Percentiles rank a stretch among this genome's conserved stretches.
Conservation (phyloP, 2,113 vertebrate species). For the Alexandromys fortis region DNA sequence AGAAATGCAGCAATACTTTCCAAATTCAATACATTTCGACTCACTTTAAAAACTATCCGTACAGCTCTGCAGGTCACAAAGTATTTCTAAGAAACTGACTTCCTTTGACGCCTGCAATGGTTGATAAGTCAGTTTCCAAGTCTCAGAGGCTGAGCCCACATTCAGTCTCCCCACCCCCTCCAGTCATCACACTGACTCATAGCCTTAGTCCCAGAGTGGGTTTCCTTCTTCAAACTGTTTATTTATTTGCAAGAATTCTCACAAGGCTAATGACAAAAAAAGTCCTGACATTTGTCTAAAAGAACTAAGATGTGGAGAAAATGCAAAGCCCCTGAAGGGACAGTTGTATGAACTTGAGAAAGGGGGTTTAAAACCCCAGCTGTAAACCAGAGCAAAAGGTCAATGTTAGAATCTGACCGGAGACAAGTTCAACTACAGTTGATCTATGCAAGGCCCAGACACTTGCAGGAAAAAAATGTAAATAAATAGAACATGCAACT, state of each 20-base stretch:
- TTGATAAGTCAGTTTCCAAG: neutral
- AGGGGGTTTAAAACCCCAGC: conserved; percentile 64
- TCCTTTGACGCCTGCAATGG: too few species aligned
- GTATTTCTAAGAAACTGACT: neutral
- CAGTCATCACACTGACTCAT: neutral
- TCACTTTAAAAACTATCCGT: neutral
- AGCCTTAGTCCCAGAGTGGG: conserved; percentile 35
- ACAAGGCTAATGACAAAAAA: conserved; percentile 66
- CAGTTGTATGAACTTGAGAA: conserved; percentile 46
- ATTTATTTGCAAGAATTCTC: conserved; percentile 78
- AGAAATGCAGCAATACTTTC: neutral
- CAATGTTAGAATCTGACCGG: conserved; percentile 70
- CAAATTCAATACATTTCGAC: neutral
- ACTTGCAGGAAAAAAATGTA: conserved; percentile 56
- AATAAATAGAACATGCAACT: conserved; percentile 76
- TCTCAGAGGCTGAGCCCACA: neutral
- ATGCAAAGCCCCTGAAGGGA: conserved; percentile 72
- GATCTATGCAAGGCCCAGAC: conserved; percentile 75
- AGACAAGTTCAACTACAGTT: conserved; percentile 58
- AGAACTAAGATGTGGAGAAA: conserved; percentile 51
- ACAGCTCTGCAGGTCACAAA: neutral
- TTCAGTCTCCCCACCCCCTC: neutral
- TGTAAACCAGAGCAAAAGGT: conserved; percentile 58
- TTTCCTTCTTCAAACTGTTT: conserved; percentile 72
- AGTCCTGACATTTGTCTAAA: conserved; percentile 52